Conservation (phyloP, 2,113 vertebrate genomes). For the Pterocles burchelli region DNA sequence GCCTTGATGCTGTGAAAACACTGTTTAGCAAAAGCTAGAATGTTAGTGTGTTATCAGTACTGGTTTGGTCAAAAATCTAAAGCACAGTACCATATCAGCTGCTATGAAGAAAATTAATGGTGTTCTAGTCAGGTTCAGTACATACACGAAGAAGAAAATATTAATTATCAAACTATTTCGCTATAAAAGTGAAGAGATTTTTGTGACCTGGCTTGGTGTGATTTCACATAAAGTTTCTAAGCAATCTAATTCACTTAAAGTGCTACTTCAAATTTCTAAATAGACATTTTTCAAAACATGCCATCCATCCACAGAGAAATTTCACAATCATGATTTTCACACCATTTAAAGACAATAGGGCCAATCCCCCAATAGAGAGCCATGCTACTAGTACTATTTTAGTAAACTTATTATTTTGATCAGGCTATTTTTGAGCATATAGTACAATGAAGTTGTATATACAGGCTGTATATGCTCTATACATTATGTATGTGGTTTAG, state of each 20-base stretch:
- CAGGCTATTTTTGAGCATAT: not conserved
- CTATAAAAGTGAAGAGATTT: not conserved
- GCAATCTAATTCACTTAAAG: not conserved
- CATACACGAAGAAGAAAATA: not conserved
- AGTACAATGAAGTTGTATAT: not conserved
- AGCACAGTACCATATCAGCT: not conserved
- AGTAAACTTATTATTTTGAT: not conserved
- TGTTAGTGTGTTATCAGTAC: not conserved
- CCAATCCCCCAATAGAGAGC: fast-evolving
- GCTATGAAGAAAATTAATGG: not conserved
- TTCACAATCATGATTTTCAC: not conserved
- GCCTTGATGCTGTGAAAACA: not conserved
- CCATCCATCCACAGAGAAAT: not conserved
- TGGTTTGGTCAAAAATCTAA: not conserved
- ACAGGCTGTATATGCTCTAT: not conserved
- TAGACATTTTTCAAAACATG: not conserved
- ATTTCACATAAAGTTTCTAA: not conserved
- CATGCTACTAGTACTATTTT: not conserved
- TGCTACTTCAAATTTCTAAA: not conserved
- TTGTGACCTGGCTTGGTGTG: not conserved
- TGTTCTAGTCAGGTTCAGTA: not conserved
- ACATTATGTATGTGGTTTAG: not conserved
- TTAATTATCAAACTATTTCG: not conserved
- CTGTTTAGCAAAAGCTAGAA: not conserved
- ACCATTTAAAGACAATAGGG: not conserved